Base-by-base conservation (phyloP, 37 sponge, comb jelly and placozoan genomes). In the Cliona cf. orientalis region DNA sequence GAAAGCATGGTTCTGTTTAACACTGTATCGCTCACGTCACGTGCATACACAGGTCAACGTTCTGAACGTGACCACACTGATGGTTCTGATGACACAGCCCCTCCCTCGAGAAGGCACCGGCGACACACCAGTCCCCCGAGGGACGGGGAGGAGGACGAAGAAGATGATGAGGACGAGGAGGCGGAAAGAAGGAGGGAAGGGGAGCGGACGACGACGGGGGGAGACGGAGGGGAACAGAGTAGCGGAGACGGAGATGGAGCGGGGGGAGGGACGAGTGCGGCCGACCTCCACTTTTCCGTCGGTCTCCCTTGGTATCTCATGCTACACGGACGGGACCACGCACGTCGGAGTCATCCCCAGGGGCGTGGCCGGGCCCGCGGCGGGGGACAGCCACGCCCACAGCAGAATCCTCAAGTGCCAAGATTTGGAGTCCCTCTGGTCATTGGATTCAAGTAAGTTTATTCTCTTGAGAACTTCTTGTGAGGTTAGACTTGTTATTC, bases 131-230 rank as follows among this genome's bases (percentile, higher is more conserved):
- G n/a, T n/a, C n/a, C n/a, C n/a, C n/a, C 19, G 76, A 14, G 61
- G 57, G 76, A 63, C 7, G 31, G 7, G 31, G 26, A 26, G 31
- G n/a, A 28, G n/a, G n/a, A 19, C 17, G 31, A 58, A 41, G 58
- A 40, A 36, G 76, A 41, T 41, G 36, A 43, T 23, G 63, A 35
- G 76, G 57, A n/a, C 19, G 76, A 35, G 38, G 33, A 61, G 57
- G 76, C 14, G 76, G 57, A 43, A 36, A 61, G 33, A 61, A 35
- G 76, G 45, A 40, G 33, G 61, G 57, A 43, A 35, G 76, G 76
- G 59, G 38, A 61, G 76, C 61, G 9, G 76, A 38, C 39, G 36
- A 58, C 32, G 61, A 19, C 61, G 36, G 39, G 7, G 31, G 40
- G 64, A 62, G 26, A 6, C n/a, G n/a, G n/a, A n/a, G n/a, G 28